These are phyloP conservation scores for Morelia viridis DNA, from an alignment of 2,797 vertebrate genomes.

Conservation along the genomic window DNA sequence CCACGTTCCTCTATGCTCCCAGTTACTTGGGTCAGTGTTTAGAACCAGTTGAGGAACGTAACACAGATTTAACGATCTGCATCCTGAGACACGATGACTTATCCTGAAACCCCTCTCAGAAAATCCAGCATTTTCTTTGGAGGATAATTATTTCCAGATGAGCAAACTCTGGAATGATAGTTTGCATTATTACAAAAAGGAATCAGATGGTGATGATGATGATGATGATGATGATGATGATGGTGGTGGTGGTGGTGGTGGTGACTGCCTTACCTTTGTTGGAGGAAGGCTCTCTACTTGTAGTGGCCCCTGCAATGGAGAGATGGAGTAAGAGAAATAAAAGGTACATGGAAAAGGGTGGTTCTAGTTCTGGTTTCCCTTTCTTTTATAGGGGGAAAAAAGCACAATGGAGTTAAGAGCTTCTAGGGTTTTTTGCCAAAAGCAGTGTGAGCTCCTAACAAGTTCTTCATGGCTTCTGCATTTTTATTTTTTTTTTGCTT, in stretches of 20 bases:
- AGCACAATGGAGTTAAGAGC: background rate
- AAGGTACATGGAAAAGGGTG: background rate
- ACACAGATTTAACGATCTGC: background rate
- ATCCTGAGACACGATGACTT: background rate
- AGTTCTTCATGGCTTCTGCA: background rate
- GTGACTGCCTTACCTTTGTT: conserved; percentile 68
- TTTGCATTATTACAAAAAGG: background rate
- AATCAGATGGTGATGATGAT: background rate
- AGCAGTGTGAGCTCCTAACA: background rate
- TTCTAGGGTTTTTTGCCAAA: background rate
- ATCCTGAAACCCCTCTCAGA: background rate
- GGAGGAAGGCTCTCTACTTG: conserved; percentile 64
- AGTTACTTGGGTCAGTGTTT: background rate
- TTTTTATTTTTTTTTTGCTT: no score
- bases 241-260: background rate
- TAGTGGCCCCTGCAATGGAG: conserved; percentile 67
- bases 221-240: background rate
- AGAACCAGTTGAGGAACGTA: background rate
- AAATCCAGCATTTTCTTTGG: background rate
- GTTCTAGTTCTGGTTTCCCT: no score
- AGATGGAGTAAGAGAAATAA: conserved; percentile 3
- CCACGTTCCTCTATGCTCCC: background rate
- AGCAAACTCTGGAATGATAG: background rate
- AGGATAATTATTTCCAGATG: no score
- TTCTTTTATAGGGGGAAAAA: background rate